Evolutionary conservation across 2,888 invertebrate species (phyloP), one percentile per base, ranked within the genome.

Genomic region (Cordilura impudica): DNA sequence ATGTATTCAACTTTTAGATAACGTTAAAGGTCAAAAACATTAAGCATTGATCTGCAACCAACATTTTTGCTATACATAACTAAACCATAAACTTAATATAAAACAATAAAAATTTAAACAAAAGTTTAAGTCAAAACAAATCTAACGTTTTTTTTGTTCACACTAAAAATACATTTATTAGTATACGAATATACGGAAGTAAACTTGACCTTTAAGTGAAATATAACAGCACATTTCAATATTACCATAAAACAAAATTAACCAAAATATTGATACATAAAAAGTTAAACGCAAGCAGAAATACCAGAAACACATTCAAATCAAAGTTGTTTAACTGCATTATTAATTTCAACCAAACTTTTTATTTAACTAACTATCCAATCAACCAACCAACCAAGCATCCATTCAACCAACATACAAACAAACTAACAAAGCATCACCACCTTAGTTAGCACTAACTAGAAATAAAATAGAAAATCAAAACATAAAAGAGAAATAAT

Each of bases 181-280:
- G 16, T 1, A 51, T 26, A 29, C 19, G 31, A 29, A 26, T 67
- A 79, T 60, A 54, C 82, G 82, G 82, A 82, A 82, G 60, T 82
- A 66, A 81, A 82, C 82, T 82, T 82, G 82, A 82, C 81, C 82
- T 77, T 79, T 76, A 66, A 74, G 4, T 65, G 58, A 35, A 72
- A 78, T 66, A 74, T 78, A 82, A 78, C 76, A 78, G 78, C 81
- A 72, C 53, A 78, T 78, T 70, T 70, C n/a, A 35, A 58, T 23
- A 74, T 61, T 67, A 67, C n/a, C 49, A 54, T 53, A 73, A 53
- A 31, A 35, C 29, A 70, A 78, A n/a, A n/a, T n/a, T n/a, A n/a
- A n/a, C n/a, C 49, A 65, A 73, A 45, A 54, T 53, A 18, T 72
- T 54, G 54, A 51, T 21, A 39, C 14, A 4, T 4, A 12, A 29